These are phyloP conservation scores for Rhamphomyia laevipes DNA, from an alignment of 2,888 invertebrate genomes.

Conservation along the genomic window DNA sequence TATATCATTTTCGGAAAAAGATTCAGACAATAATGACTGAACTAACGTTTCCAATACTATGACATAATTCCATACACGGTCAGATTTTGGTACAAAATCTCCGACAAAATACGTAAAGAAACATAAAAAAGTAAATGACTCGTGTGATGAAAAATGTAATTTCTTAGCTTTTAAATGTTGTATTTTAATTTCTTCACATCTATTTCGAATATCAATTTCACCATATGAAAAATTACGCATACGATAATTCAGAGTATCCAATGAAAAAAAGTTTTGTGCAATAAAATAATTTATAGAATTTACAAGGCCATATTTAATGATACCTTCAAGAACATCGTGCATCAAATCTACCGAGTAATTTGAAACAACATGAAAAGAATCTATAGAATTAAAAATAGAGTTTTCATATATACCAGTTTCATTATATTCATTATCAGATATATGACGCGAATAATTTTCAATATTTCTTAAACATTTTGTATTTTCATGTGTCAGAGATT, in stretches of 20 bases:
- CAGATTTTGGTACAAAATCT: constrained; percentile 9
- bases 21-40: constrained; percentile 2
- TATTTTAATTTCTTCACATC: not conserved
- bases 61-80: constrained; percentile 10
- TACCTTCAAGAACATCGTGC: constrained; percentile 11
- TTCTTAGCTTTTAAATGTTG: constrained; percentile 9
- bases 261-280: constrained; percentile 8
- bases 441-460: not conserved
- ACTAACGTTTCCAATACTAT: constrained; percentile 4
- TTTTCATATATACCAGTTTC: constrained; percentile 4
- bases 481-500: not conserved
- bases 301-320: constrained; percentile 5
- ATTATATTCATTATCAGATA: not conserved
- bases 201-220: constrained; percentile 6
- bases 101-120: constrained; percentile 15
- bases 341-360: constrained; percentile 4
- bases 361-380: constrained; percentile 9
- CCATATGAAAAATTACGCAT: constrained; percentile 9
- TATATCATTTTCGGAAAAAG: not conserved
- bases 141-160: constrained; percentile 10
- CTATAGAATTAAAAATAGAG: constrained; percentile 10
- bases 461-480: not conserved
- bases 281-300: constrained; percentile 5
- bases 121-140: constrained; percentile 14
- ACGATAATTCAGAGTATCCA: constrained; percentile 8